Conservation (phyloP, 2,888 invertebrate species). For the Cephus nigrinus region DNA sequence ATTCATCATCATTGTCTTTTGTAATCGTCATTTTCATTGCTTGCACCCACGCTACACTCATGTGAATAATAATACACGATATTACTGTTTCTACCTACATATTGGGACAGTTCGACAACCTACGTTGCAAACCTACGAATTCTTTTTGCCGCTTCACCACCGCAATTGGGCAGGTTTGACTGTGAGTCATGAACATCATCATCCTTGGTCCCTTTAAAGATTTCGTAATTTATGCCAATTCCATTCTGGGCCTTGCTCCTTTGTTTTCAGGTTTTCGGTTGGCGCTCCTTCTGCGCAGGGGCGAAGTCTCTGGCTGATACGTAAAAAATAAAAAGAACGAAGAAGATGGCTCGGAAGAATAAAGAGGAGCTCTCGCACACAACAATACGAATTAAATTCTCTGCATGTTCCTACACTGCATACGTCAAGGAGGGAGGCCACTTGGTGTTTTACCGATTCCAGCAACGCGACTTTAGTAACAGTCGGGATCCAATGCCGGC, state of each 20-base stretch:
- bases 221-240: not conserved
- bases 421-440: not conserved
- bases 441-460: not conserved
- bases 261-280: not conserved
- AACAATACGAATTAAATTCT: not conserved
- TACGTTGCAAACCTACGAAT: not conserved
- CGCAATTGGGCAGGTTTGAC: not conserved
- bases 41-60: not conserved
- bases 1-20: not conserved
- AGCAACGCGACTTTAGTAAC: not conserved
- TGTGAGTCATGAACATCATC: not conserved
- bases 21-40: not conserved
- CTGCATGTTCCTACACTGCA: not conserved
- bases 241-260: not conserved
- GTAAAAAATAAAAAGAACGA: not conserved
- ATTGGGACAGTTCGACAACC: not conserved
- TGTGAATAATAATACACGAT: not conserved
- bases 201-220: not conserved
- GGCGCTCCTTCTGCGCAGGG: not conserved
- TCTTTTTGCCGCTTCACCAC: not conserved
- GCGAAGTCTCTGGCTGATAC: not conserved
- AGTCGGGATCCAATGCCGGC: not conserved
- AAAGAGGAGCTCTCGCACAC: not conserved
- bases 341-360: not conserved
- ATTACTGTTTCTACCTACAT: not conserved